Base-by-base conservation (phyloP, 2,113 vertebrate genomes). In the Lates calcarifer region DNA sequence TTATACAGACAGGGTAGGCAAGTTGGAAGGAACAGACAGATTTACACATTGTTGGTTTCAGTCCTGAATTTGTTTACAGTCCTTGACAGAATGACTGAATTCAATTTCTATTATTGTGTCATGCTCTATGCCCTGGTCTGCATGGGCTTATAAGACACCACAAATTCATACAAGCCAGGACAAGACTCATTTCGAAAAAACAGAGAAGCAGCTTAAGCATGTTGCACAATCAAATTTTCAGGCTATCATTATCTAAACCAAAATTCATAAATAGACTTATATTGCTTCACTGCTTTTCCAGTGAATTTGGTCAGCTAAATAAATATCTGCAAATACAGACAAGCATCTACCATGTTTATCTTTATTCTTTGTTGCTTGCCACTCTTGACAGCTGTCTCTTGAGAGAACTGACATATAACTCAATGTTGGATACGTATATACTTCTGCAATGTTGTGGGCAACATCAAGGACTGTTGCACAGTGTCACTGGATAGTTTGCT, bases 251-350 rank as follows among this genome's bases (percentile, higher is more conserved):
- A 8, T 4, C 18, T 18, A 51, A 51, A 51, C 9, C 8, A 51
- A 51, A 51, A n/a, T 20, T 29, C 22, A 22, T n/a, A 22, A 51
- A 51, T 51, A n/a, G 11, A 41, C 1, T 13, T 2, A 49, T 22
- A 22, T 22, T 22, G 47, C 22, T 13, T 53, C 7, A 20, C n/a
- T 13, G 2, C 33, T 20, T 43, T 10, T 41, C 6, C 33, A 45
- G 0, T 55, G 18, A 53, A 67, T 66, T 20, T 17, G 55, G 24
- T 58, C 5, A 56, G 37, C 33, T 22, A 43, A 26, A 20, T 39
- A 10, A 64, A 49, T 66, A 22, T 71, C 41, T 81, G 22, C 62
- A 47, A 74, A 67, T n/a, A 58, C 12, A 62, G 7, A 75, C 45
- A 60, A 6, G 14, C 31, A 10, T 37, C 28, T 58, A 24, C 47